phyloP scores from a whole-genome alignment of 1,140 invertebrate species.

The Diprion similis region DNA sequence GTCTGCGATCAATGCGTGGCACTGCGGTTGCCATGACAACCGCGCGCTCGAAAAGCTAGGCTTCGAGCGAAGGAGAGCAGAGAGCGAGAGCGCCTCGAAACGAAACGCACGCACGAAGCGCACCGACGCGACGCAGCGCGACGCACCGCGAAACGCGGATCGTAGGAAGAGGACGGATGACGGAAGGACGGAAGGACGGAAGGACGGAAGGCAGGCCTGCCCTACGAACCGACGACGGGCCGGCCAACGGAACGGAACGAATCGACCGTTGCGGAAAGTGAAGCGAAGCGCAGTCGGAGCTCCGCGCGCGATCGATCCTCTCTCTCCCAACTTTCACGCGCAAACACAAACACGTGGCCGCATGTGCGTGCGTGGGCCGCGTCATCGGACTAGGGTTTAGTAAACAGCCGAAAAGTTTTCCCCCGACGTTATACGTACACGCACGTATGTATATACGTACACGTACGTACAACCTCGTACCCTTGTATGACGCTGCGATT shows the following conservation, averaged over 20 bases:
- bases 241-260: neutral
- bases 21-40: slow-evolving; percentile 57
- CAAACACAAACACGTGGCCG: slow-evolving; percentile 1
- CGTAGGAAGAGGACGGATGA: neutral
- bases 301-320: slow-evolving; percentile 19
- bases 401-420: neutral
- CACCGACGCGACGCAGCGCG: too few relatives aligned
- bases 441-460: slow-evolving; percentile 27
- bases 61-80: slow-evolving; percentile 26
- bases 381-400: neutral
- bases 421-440: slow-evolving; percentile 16
- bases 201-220: neutral
- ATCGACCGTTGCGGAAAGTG: slow-evolving; percentile 4
- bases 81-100: too few relatives aligned
- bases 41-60: slow-evolving; percentile 52
- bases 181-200: neutral
- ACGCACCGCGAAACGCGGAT: neutral
- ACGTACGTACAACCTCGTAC: neutral
- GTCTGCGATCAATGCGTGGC: slow-evolving; percentile 62
- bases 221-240: neutral
- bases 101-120: slow-evolving; percentile 49
- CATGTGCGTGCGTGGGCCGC: slow-evolving; percentile 6
- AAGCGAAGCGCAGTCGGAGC: neutral
- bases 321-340: neutral
- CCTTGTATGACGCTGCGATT: neutral